These are phyloP conservation scores for Hetaerina americana DNA, from an alignment of 1,140 invertebrate genomes.

Conservation along the genomic window DNA sequence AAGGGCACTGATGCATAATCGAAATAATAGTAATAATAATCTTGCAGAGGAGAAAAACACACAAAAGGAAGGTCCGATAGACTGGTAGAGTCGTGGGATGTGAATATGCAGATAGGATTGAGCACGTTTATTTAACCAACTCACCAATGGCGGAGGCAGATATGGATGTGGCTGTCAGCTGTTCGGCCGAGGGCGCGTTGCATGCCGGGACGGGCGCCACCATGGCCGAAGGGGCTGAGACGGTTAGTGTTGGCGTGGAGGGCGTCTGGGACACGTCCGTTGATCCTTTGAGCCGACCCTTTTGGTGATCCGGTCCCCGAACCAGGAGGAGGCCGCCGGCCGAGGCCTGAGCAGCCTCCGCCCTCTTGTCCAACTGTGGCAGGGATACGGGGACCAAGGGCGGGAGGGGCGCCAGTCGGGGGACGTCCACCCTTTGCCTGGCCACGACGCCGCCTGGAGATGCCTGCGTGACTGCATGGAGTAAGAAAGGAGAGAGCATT, in stretches of 20 bases:
- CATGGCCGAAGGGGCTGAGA: background rate
- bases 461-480: background rate
- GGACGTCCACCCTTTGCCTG: background rate
- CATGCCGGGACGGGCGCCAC: background rate
- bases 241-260: background rate
- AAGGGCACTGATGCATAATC: too few species aligned
- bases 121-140: background rate
- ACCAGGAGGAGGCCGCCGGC: background rate
- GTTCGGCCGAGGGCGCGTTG: background rate
- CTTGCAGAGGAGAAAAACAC: too few species aligned
- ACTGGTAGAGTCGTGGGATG: too few species aligned
- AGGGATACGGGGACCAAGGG: background rate
- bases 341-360: background rate
- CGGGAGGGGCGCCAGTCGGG: background rate
- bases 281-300: background rate
- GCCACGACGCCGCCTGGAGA: background rate
- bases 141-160: background rate
- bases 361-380: background rate
- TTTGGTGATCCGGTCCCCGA: background rate
- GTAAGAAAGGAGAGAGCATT: too few species aligned
- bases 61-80: too few species aligned
- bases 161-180: background rate
- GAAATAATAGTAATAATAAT: too few species aligned
- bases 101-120: too few species aligned
- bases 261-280: background rate